phyloP scores from a whole-genome alignment of 2,888 invertebrate species.

The Drosophila kanekoi region DNA sequence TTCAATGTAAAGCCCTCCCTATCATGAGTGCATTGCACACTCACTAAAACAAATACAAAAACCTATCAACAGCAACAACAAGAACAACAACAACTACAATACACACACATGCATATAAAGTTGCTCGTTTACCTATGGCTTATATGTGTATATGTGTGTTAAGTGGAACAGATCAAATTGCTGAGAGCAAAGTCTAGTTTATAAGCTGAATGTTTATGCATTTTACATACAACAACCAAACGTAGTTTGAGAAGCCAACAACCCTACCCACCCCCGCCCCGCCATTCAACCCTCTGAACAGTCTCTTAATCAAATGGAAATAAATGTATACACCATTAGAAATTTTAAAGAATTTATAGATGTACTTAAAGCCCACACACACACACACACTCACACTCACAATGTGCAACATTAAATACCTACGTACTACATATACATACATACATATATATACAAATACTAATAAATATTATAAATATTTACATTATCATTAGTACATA shows the following conservation, averaged over 20 bases:
- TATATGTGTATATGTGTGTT: slow-evolving; percentile 8
- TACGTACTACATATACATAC: slow-evolving; percentile 18
- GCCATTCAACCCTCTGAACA: neutral
- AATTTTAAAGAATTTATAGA: slow-evolving; percentile 76
- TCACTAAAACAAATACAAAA: slow-evolving; percentile 57
- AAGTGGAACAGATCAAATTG: slow-evolving; percentile 45
- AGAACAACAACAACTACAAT: neutral
- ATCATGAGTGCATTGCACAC: slow-evolving; percentile 46
- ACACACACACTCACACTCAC: slow-evolving; percentile 43
- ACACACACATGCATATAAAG: slow-evolving; percentile 9
- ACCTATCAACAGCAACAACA: slow-evolving; percentile 34
- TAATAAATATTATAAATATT: slow-evolving; percentile 26
- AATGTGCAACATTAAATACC: slow-evolving; percentile 32
- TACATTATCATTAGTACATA: slow-evolving; percentile 11
- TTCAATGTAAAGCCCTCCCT: slow-evolving; percentile 78
- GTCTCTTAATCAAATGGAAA: slow-evolving; percentile 11
- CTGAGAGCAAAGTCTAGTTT: slow-evolving; percentile 65
- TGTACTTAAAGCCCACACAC: slow-evolving; percentile 64
- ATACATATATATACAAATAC: slow-evolving; percentile 15
- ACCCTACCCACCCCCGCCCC: neutral
- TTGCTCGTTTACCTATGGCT: slow-evolving; percentile 2
- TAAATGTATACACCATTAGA: slow-evolving; percentile 76
- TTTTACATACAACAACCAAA: slow-evolving; percentile 57
- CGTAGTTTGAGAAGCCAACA: slow-evolving; percentile 15
- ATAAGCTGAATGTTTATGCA: slow-evolving; percentile 74